Base-by-base conservation (phyloP, 2,888 invertebrate genomes). In the Limenitis camilla region DNA sequence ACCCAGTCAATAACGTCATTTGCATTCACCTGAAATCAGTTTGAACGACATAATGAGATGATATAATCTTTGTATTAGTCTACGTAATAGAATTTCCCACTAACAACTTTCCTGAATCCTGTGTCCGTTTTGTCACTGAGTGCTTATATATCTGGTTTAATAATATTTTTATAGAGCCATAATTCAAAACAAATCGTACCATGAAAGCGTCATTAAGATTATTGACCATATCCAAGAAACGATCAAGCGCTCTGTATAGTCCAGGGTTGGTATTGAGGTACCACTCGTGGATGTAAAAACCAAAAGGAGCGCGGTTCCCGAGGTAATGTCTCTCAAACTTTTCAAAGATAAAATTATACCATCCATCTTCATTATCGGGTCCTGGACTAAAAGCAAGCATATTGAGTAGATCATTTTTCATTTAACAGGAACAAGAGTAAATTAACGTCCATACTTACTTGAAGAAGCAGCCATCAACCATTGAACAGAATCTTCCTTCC, bases 221-320 rank as follows among this genome's bases (percentile, higher is more conserved):
- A 58, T 83, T 86, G 49, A 91, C 64, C 61, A 90, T 75, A 44
- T 90, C 81, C 55, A 92, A 59, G 66, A 92, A 92, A 63, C 86
- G 79, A 8, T 71, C 67, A 33, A 90, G 87, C 1, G 90, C 92
- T 0, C 75, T 69, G 6, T 78, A 73, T 33, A 89, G 71, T 28
- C 84, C 82, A 8, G 81, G 78, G 51, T 84, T 75, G 1, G 61
- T 57, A 0, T 53, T 10, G 1, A 86, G 49, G 62, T 92, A 91
- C 91, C 92, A 92, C 4, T 92, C 90, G 66, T 93, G 92, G 43
- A 92, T 72, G 68, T 88, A 92, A 63, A 92, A 86, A 1, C 92
- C 91, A 65, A 92, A 92, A 0, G 93, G 93, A 5, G 93, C 90
- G 0, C 90, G 82, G 68, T 90, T 92, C 5, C 88, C 84, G 1